These are phyloP conservation scores for Zoanthus gigantus DNA, from an alignment of 92 coral and sea anemone genomes.

Conservation along the genomic window DNA sequence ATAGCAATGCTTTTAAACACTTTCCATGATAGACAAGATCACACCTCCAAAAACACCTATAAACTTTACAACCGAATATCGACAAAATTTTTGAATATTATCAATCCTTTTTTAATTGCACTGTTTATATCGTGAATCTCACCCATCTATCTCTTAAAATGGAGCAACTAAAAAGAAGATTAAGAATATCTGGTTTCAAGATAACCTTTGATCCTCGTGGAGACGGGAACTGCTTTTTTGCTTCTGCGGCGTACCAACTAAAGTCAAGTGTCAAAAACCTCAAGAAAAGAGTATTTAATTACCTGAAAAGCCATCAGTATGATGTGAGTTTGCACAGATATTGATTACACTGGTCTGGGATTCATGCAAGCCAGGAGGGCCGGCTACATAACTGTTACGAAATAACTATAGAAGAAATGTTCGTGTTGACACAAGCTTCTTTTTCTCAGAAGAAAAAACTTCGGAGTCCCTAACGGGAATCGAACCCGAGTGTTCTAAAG, in stretches of 20 bases:
- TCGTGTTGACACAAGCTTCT: too few relatives aligned
- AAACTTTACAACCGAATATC: too few relatives aligned
- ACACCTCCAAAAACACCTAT: too few relatives aligned
- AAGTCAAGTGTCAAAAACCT: constrained; percentile 34
- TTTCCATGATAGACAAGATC: too few relatives aligned
- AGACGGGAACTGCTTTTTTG: constrained; percentile 63
- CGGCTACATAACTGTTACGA: background rate
- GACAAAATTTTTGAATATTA: background rate
- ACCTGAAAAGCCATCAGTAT: constrained; percentile 55
- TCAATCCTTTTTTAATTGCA: background rate
- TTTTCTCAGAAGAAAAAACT: too few relatives aligned
- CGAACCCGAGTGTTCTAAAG: background rate
- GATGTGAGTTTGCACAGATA: constrained; percentile 38
- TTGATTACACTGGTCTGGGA: constrained; percentile 24
- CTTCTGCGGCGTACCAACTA: constrained; percentile 61
- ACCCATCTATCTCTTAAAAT: background rate
- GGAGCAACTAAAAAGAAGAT: constrained; percentile 39
- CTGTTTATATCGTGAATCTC: constrained; percentile 5
- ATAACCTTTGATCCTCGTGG: constrained; percentile 47
- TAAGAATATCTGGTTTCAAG: constrained; percentile 25
- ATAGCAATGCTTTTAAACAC: too few relatives aligned
- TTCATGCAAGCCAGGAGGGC: constrained; percentile 11
- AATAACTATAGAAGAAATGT: too few relatives aligned
- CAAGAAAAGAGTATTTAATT: constrained; percentile 42
- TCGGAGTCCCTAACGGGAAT: too few relatives aligned